Percentiles rank a stretch among this genome's conserved stretches.
Evolutionary conservation across 64 coral and sea anemone genomes (phyloP).

Genomic region (Montipora efflorescens): DNA sequence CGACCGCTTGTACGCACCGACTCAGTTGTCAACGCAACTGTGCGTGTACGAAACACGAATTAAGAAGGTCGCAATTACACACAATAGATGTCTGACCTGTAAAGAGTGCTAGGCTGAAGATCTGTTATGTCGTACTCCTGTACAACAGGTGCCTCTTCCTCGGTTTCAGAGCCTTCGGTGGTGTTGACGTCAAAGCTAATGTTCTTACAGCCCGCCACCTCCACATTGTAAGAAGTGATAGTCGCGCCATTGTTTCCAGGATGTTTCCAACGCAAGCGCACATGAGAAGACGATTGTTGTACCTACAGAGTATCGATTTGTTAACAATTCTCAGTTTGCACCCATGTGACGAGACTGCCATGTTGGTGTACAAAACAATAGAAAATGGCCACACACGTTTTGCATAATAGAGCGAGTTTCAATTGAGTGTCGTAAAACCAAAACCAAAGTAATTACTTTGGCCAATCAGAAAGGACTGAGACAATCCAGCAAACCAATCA

Average conservation of each 20-base stretch:
- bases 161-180: conserved; percentile 47
- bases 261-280: conserved; percentile 83
- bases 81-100: conserved; percentile 63
- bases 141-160: conserved; percentile 37
- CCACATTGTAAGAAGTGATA: conserved; percentile 93
- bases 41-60: too few species aligned
- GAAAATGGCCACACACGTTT: too few species aligned
- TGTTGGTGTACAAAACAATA: too few species aligned
- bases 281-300: conserved; percentile 77
- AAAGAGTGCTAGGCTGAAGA: conserved; percentile 82
- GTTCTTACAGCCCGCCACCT: conserved; percentile 79
- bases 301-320: conserved; percentile 23
- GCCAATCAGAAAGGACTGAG: too few species aligned
- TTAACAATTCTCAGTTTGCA: too few species aligned
- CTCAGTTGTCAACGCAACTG: too few species aligned
- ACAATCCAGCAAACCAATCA: too few species aligned
- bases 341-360: too few species aligned
- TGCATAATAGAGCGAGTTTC: too few species aligned
- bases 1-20: too few species aligned
- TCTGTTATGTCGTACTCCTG: conserved; percentile 83
- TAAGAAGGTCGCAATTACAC: neutral
- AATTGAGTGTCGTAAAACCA: too few species aligned
- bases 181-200: conserved; percentile 77
- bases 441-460: too few species aligned
- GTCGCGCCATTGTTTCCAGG: conserved; percentile 84